Evolutionary conservation across 2,888 invertebrate genomes (phyloP).

Genomic region (Chaetoderma sp.): DNA sequence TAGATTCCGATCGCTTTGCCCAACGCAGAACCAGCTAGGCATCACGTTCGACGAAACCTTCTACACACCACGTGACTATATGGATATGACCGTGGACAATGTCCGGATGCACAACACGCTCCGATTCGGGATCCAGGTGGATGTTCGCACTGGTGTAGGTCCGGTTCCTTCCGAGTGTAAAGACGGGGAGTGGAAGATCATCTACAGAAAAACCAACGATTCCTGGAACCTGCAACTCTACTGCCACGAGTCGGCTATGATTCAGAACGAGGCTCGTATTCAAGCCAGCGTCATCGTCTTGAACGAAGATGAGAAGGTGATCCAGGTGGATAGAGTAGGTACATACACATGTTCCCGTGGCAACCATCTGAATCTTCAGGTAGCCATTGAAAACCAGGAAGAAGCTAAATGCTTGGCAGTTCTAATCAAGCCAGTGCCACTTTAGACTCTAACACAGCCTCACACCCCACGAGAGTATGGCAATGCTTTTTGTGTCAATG

Average conservation of each 20-base stretch:
- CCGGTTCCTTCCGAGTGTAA: conserved; percentile 61
- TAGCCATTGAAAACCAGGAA: conserved; percentile 49
- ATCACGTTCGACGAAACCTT: conserved; percentile 57
- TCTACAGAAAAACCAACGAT: conserved; percentile 63
- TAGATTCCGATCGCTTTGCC: conserved; percentile 67
- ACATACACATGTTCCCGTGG: conserved; percentile 54
- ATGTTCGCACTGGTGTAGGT: conserved; percentile 65
- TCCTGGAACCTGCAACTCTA: conserved; percentile 64
- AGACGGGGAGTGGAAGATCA: conserved; percentile 69
- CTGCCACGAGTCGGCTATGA: conserved; percentile 64
- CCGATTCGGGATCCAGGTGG: conserved; percentile 68
- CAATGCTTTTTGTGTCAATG: no score
- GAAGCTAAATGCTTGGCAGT: conserved; percentile 61
- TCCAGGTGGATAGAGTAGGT: conserved; percentile 62
- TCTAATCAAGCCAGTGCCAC: conserved; percentile 63
- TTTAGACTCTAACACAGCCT: no score
- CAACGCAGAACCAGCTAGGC: conserved; percentile 52
- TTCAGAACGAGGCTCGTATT: conserved; percentile 62
- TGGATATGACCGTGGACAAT: conserved; percentile 63
- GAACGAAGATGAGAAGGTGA: conserved; percentile 62
- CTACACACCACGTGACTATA: conserved; percentile 66
- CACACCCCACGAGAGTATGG: no score
- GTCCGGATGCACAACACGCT: conserved; percentile 68
- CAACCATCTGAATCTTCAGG: conserved; percentile 52
- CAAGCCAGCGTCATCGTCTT: conserved; percentile 61